Evolutionary conservation across 2,888 invertebrate genomes (phyloP).

Genomic region (Agriotes lineatus): DNA sequence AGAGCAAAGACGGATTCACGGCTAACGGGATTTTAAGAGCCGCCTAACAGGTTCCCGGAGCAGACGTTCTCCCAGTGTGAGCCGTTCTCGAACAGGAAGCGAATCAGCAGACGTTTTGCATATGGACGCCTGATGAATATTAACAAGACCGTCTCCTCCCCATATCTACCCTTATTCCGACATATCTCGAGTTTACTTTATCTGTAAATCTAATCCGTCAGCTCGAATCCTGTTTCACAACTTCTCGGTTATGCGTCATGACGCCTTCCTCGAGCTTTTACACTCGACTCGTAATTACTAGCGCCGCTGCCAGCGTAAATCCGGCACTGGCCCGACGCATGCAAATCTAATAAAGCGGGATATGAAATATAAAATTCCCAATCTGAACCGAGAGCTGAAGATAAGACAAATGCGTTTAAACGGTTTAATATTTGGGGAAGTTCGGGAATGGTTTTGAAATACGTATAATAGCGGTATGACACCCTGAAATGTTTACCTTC

Average conservation of each 20-base stretch:
- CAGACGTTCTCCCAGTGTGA: conserved; percentile 57
- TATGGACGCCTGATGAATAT: conserved; percentile 65
- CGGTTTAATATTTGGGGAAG: too few species aligned
- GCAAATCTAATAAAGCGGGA: conserved; percentile 46
- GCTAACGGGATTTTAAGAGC: conserved; percentile 6
- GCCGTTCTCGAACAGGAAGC: conserved; percentile 59
- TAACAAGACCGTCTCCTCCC: conserved; percentile 56
- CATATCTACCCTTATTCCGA: conserved; percentile 49
- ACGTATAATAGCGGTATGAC: too few species aligned
- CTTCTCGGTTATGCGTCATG: conserved; percentile 25
- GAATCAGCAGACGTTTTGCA: conserved; percentile 67
- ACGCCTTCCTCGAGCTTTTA: conserved; percentile 12
- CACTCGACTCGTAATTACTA: conserved; percentile 12
- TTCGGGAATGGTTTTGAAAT: too few species aligned
- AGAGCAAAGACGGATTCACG: not conserved
- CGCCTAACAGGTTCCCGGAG: conserved; percentile 23
- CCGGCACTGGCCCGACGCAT: conserved; percentile 18
- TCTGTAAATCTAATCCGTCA: conserved; percentile 50
- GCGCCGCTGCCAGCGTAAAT: not conserved
- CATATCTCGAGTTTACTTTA: conserved; percentile 53
- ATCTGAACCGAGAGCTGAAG: conserved; percentile 53
- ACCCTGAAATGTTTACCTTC: too few species aligned
- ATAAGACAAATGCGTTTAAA: too few species aligned
- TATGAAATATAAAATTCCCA: conserved; percentile 56
- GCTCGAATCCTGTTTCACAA: conserved; percentile 34